Evolutionary conservation across 2,888 invertebrate species (phyloP), one percentile per base, ranked within the genome.

Genomic region (Dastarcus helophoroides): DNA sequence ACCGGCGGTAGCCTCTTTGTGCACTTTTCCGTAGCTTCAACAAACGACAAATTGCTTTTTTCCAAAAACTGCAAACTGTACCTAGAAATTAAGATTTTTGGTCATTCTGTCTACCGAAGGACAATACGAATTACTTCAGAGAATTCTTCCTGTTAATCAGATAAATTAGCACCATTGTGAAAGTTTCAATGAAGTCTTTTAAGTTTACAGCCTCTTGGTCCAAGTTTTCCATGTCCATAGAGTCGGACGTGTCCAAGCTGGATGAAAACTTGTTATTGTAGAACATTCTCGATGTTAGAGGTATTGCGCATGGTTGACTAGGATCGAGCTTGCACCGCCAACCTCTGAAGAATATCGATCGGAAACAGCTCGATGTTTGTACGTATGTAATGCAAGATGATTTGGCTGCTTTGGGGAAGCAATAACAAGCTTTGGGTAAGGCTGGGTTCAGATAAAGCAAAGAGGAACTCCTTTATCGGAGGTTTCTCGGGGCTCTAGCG

Each of bases 321-420:
- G 76, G 76, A 57, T 77, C 74, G 43, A 75, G 67, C n/a, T 31
- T 74, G 62, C 22, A 60, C 53, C 3, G 67, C 65, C 37, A 76
- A 56, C 43, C 69, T 60, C 50, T 65, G 54, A 8, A 60, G 44
- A 33, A 58, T 51, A 17, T 53, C 48, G 11, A 48, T 35, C 8
- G 58, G 50, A 40, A 57, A 58, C 4, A 37, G 25, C 14, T 56
- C 50, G 3, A 55, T 38, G 31, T 58, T 49, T 24, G 44, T 43
- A 8, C 56, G 50, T 10, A 59, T 43, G 32, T 54, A 60, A 14
- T 46, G 46, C 13, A 60, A 53, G 29, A 61, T 56, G 12, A 51
- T 45, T 33, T 53, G 50, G 14, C 56, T 46, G 36, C 44, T 51
- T 19, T 53, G 48, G 0, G 58, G 51, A 33, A 51, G 49, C 31